Percentiles rank a stretch among this genome's conserved stretches.
Conservation (phyloP, 2,888 invertebrate species). For the Hemicrepidius hirtus region DNA sequence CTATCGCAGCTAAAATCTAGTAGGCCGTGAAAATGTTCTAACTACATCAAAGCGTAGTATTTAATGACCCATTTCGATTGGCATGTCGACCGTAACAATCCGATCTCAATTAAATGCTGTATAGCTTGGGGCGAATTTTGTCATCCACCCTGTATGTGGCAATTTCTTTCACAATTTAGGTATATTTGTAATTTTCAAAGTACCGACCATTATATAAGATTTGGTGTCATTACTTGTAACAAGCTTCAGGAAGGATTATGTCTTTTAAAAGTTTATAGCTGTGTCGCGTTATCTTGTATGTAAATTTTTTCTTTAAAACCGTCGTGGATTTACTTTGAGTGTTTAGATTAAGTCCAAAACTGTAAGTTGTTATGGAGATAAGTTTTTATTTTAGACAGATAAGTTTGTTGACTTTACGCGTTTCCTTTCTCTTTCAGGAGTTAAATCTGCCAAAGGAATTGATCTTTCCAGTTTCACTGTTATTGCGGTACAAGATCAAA, state of each 20-base stretch:
- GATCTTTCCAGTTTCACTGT: not conserved
- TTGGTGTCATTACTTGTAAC: no score
- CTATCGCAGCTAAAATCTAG: no score
- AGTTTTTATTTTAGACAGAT: constrained; percentile 16
- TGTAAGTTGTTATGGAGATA: not conserved
- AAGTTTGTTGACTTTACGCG: constrained; percentile 16
- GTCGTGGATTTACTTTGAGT: not conserved
- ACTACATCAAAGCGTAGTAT: no score
- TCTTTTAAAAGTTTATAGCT: not conserved
- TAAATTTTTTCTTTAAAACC: not conserved
- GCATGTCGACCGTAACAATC: no score
- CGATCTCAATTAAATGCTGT: no score
- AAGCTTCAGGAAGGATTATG: not conserved
- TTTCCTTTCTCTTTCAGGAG: not conserved
- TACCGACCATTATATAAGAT: no score
- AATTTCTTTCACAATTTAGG: no score
- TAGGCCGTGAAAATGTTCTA: no score
- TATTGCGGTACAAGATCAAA: constrained; percentile 8
- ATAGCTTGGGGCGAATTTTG: no score
- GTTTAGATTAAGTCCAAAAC: constrained; percentile 6
- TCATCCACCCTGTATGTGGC: no score
- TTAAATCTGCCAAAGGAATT: constrained; percentile 9
- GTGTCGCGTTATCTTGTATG: not conserved
- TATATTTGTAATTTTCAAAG: no score
- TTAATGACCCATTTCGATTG: no score